These are phyloP conservation scores for Mustela nigripes DNA, from an alignment of 2,113 vertebrate genomes.

Conservation along the genomic window DNA sequence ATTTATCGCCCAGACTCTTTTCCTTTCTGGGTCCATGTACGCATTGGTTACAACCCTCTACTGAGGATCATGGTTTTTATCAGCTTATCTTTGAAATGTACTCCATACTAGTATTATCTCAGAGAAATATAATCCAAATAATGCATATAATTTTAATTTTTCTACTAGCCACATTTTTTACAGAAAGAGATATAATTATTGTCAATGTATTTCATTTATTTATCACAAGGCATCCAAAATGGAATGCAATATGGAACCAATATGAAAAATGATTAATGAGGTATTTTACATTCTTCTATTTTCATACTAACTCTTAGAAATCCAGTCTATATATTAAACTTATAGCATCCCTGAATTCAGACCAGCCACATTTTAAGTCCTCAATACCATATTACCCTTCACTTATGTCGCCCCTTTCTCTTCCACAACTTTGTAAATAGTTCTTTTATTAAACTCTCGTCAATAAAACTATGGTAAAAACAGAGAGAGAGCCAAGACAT, in stretches of 20 bases:
- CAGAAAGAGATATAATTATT: background rate
- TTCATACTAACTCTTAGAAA: conserved; percentile 45
- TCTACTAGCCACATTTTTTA: background rate
- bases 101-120: background rate
- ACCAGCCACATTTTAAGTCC: background rate
- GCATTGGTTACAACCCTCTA: background rate
- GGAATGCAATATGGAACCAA: background rate
- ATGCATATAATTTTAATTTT: background rate
- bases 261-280: background rate
- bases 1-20: background rate
- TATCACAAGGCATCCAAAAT: background rate
- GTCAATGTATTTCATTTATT: conserved; percentile 7
- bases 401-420: background rate
- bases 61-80: background rate
- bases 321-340: background rate
- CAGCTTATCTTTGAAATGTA: background rate
- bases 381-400: background rate
- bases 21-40: background rate
- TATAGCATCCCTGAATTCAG: background rate
- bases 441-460: background rate
- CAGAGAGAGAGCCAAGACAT: background rate
- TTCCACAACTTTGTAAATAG: background rate
- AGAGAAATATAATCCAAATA: background rate
- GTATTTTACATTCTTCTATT: background rate
- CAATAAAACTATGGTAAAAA: background rate